Percentiles rank a stretch among this genome's conserved stretches.
Evolutionary conservation across 2,797 vertebrate species (phyloP).

Genomic region (Sciurus carolinensis): DNA sequence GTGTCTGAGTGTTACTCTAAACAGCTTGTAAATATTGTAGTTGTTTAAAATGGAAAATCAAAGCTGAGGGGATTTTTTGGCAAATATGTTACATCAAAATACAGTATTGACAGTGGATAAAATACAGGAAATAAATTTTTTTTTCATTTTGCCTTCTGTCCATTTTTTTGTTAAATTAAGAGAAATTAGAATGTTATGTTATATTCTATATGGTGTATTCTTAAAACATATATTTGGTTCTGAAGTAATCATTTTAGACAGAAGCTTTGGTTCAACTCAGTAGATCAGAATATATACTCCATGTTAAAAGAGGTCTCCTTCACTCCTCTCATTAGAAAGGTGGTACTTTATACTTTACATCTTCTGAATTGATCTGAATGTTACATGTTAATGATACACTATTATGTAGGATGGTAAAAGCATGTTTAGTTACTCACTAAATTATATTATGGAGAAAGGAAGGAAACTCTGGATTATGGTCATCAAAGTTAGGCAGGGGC

Average conservation of each 20-base stretch:
- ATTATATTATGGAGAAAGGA: background rate
- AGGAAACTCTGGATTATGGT: background rate
- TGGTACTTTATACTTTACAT: background rate
- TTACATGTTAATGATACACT: background rate
- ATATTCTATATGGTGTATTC: constrained; percentile 42
- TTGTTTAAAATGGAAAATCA: constrained; percentile 90
- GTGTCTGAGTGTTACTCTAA: constrained; percentile 87
- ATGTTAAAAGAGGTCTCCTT: constrained; percentile 1
- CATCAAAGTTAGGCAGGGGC: background rate
- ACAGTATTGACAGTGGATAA: constrained; percentile 91
- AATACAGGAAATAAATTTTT: constrained; percentile 90
- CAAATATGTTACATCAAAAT: constrained; percentile 89
- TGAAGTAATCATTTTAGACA: constrained; percentile 65
- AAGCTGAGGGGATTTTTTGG: constrained; percentile 87
- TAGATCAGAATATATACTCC: background rate
- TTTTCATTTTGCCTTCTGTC: constrained; percentile 88
- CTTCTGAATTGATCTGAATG: background rate
- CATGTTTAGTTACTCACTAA: background rate
- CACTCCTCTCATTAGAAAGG: background rate
- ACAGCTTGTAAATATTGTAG: constrained; percentile 92
- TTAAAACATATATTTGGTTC: constrained; percentile 61
- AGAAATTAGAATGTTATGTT: constrained; percentile 48
- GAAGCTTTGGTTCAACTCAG: constrained; percentile 11
- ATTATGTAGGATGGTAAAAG: background rate
- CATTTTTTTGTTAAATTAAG: constrained; percentile 83